Percentiles rank a stretch among this genome's conserved stretches.
Evolutionary conservation across 2,888 invertebrate species (phyloP).

Genomic region (Norana najaformis): DNA sequence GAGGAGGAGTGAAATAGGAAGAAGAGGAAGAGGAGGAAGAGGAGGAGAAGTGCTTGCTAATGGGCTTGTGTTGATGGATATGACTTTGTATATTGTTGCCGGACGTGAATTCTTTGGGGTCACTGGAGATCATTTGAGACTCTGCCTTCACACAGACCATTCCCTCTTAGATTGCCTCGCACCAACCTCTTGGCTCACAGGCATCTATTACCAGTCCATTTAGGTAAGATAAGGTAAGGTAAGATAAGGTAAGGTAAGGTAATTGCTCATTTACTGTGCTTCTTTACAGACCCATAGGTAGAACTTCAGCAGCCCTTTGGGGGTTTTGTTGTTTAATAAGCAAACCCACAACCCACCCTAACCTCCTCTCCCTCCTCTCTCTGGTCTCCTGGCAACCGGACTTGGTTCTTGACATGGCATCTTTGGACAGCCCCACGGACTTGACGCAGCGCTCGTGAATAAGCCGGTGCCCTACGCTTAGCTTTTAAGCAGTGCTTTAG

Average conservation of each 20-base stretch:
- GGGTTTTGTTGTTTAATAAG: too few species aligned
- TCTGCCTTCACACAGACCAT: background rate
- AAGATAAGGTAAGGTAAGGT: background rate
- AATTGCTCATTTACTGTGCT: background rate
- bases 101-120: background rate
- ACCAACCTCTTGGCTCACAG: background rate
- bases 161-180: background rate
- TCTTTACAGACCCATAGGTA: background rate
- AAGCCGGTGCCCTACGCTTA: too few species aligned
- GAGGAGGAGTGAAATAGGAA: background rate
- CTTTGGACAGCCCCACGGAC: too few species aligned
- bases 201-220: background rate
- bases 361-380: too few species aligned
- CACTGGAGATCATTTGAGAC: background rate
- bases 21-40: background rate
- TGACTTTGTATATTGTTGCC: conserved; percentile 5
- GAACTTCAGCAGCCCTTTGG: background rate
- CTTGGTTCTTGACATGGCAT: too few species aligned
- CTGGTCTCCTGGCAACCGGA: too few species aligned
- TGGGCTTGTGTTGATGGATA: background rate
- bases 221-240: background rate
- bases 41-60: background rate
- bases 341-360: too few species aligned
- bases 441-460: too few species aligned
- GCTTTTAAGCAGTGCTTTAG: too few species aligned